phyloP scores from a whole-genome alignment of 2,888 invertebrate species.

The Drosophila suboccidentalis region DNA sequence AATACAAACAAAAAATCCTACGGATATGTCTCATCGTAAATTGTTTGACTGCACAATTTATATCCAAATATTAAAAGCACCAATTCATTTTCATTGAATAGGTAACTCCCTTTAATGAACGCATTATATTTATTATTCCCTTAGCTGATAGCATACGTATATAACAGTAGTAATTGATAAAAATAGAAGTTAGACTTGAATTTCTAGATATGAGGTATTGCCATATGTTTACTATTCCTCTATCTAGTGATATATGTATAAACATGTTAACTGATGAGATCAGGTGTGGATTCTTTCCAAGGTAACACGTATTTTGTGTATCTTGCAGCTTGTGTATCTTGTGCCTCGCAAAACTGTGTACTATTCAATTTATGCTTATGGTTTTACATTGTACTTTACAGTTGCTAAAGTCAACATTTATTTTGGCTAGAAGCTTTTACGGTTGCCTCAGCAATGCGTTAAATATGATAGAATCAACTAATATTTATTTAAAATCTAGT shows the following conservation, averaged over 20 bases:
- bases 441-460: constrained; percentile 9
- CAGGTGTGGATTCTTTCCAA: neutral
- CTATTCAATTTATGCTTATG: constrained; percentile 5
- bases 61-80: neutral
- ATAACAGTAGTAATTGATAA: neutral
- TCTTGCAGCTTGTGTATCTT: neutral
- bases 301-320: neutral
- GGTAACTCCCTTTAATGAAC: neutral
- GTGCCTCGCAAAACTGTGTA: neutral
- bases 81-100: neutral
- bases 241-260: neutral
- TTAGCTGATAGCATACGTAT: neutral
- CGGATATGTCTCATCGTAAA: constrained; percentile 80
- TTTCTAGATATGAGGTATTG: too few relatives aligned
- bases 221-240: neutral
- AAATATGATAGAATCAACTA: neutral
- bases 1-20: constrained; percentile 37
- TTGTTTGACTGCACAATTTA: constrained; percentile 55
- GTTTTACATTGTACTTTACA: constrained; percentile 11
- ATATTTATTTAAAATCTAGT: neutral
- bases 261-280: neutral
- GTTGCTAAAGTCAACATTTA: constrained; percentile 53
- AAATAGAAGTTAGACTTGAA: too few relatives aligned
- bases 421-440: constrained; percentile 49
- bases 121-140: neutral